A percentile compares a stretch with the other conserved stretches of the same genome.
phyloP scores from a whole-genome alignment of 2,888 invertebrate genomes.

The Tetragnatha montana region DNA sequence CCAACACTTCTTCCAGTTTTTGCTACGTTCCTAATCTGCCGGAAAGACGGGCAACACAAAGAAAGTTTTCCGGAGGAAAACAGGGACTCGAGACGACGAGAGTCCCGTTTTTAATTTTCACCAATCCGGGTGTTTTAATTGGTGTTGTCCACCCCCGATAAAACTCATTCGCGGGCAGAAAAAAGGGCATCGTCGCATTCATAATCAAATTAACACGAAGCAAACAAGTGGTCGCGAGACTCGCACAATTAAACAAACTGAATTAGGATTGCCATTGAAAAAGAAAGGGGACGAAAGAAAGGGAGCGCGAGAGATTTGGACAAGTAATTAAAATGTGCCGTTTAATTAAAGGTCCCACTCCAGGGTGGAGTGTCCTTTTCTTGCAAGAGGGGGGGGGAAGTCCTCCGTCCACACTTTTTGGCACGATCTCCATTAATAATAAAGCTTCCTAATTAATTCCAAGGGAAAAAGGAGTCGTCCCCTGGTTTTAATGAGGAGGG shows the following conservation, averaged over 20 bases:
- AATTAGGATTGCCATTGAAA: slow-evolving; percentile 49
- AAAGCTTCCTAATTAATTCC: slow-evolving; percentile 69
- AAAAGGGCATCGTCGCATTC: neutral
- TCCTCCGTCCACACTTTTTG: slow-evolving; percentile 68
- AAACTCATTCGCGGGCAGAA: neutral
- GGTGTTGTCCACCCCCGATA: slow-evolving; percentile 21
- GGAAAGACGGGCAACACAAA: neutral
- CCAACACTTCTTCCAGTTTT: neutral
- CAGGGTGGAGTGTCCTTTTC: slow-evolving; percentile 64
- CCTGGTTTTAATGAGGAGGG: slow-evolving; percentile 58
- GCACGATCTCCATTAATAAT: slow-evolving; percentile 70
- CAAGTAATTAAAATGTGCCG: slow-evolving; percentile 67
- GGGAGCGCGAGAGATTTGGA: slow-evolving; percentile 49
- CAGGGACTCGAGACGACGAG: neutral
- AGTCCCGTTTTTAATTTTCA: slow-evolving; percentile 40
- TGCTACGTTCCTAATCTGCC: neutral
- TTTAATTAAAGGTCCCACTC: slow-evolving; percentile 65
- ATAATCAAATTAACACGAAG: slow-evolving; percentile 61
- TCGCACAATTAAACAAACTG: slow-evolving; percentile 59
- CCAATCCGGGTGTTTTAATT: slow-evolving; percentile 38
- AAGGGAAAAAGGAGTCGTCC: slow-evolving; percentile 49
- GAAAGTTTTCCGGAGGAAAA: neutral
- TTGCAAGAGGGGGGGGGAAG: slow-evolving; percentile 52
- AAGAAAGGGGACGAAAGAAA: slow-evolving; percentile 13
- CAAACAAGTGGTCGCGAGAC: slow-evolving; percentile 25